Percentiles rank a stretch among this genome's conserved stretches.
Conservation (phyloP, 2,113 vertebrate genomes). For the Papio anubis region DNA sequence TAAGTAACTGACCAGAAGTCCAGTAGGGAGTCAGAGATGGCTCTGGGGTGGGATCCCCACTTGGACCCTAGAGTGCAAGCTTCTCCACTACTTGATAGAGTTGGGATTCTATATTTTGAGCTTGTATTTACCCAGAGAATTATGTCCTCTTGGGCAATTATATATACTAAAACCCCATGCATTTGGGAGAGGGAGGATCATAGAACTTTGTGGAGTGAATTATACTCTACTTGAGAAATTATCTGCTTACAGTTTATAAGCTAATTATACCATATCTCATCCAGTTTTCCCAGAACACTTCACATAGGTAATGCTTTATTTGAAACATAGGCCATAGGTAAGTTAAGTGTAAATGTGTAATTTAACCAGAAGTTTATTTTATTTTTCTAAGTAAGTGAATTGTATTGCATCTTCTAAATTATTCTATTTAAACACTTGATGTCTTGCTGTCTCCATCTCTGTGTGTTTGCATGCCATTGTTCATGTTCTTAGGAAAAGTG, state of each 20-base stretch:
- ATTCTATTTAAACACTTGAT: not conserved
- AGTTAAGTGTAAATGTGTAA: not conserved
- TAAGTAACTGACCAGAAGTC: not conserved
- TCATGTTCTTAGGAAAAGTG: no score
- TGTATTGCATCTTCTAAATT: not conserved
- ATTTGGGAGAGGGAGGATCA: not conserved
- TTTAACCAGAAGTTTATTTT: not conserved
- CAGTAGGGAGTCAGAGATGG: not conserved
- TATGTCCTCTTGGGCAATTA: rapidly evolving
- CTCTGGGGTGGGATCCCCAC: not conserved
- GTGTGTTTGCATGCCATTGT: rapidly evolving
- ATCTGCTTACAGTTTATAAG: not conserved
- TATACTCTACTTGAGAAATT: not conserved
- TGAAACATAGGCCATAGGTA: not conserved
- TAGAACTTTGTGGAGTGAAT: not conserved
- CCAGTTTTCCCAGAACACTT: not conserved
- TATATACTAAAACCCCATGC: not conserved
- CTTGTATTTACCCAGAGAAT: not conserved
- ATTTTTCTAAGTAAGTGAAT: not conserved
- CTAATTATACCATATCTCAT: not conserved
- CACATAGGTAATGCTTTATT: not conserved
- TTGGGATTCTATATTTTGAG: not conserved
- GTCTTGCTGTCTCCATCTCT: not conserved
- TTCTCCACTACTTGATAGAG: not conserved
- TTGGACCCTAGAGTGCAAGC: no score